Conservation (phyloP, 30 jellyfish, hydroid and myxozoan genomes). For the Pelagia noctiluca region DNA sequence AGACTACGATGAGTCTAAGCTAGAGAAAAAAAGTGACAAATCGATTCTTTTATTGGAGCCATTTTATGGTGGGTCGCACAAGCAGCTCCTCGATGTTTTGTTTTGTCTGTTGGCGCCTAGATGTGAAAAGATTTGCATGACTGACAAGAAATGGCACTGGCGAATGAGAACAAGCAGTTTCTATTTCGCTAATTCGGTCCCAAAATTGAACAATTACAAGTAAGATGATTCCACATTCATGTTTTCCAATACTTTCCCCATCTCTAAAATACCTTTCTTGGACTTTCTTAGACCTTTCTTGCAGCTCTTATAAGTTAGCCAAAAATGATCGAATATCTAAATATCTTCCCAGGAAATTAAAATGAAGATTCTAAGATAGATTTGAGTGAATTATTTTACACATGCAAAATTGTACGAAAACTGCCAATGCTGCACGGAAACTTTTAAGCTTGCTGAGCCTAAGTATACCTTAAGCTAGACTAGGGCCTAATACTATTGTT, state of each 20-base stretch:
- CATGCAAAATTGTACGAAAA: too few species aligned
- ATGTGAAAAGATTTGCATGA: constrained; percentile 75
- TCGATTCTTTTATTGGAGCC: constrained; percentile 79
- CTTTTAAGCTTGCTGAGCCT: too few species aligned
- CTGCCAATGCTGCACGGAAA: too few species aligned
- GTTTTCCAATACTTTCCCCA: background rate
- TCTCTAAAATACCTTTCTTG: background rate
- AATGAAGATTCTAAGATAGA: too few species aligned
- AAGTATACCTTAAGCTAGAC: too few species aligned
- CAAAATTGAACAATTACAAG: constrained; percentile 37
- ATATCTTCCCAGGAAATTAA: too few species aligned
- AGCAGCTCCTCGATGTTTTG: constrained; percentile 86
- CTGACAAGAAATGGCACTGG: constrained; percentile 99
- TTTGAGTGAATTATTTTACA: too few species aligned
- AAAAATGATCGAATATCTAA: too few species aligned
- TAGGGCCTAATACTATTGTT: too few species aligned
- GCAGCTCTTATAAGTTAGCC: too few species aligned
- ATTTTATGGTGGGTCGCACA: constrained; percentile 98
- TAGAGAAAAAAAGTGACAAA: background rate
- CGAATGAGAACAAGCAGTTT: constrained; percentile 95
- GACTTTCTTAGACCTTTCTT: too few species aligned
- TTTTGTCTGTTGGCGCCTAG: constrained; percentile 1
- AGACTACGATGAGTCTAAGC: too few species aligned
- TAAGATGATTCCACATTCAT: background rate
- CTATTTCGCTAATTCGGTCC: constrained; percentile 74